These are phyloP conservation scores for Drosophila punjabiensis DNA, from an alignment of 1,140 invertebrate genomes.

Conservation along the genomic window DNA sequence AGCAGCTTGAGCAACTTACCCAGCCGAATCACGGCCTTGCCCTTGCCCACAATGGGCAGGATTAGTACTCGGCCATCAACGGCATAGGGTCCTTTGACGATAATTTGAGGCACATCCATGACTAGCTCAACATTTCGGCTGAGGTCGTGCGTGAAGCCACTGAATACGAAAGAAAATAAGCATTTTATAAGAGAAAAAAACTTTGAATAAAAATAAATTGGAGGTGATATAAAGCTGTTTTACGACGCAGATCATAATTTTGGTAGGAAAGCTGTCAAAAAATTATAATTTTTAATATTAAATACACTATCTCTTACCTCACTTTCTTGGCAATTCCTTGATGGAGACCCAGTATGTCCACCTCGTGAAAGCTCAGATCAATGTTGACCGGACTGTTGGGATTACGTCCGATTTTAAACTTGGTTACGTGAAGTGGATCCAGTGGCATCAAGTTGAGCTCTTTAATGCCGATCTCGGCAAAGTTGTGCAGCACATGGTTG, in stretches of 20 bases:
- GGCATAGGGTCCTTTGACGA: slow-evolving; percentile 85
- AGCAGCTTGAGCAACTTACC: slow-evolving; percentile 28
- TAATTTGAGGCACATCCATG: slow-evolving; percentile 60
- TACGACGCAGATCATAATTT: too few relatives aligned
- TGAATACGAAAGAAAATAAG: slow-evolving; percentile 1
- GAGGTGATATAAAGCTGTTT: neutral
- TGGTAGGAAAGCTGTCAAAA: neutral
- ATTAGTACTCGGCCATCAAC: slow-evolving; percentile 86
- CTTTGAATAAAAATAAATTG: neutral
- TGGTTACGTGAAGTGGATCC: slow-evolving; percentile 72
- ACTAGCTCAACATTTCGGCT: slow-evolving; percentile 41
- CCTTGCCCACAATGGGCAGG: slow-evolving; percentile 87
- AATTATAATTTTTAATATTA: neutral
- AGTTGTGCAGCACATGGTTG: slow-evolving; percentile 58
- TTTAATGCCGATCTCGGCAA: slow-evolving; percentile 52
- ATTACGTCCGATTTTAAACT: slow-evolving; percentile 62
- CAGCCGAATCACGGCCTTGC: slow-evolving; percentile 64
- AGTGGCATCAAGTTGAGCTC: slow-evolving; percentile 53
- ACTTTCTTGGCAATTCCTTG: slow-evolving; percentile 47
- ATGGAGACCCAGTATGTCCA: slow-evolving; percentile 79
- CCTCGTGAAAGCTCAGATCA: slow-evolving; percentile 79
- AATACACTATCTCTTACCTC: slow-evolving; percentile 25
- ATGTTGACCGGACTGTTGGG: slow-evolving; percentile 70
- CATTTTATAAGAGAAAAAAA: neutral
- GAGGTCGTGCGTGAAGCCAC: slow-evolving; percentile 58